Evolutionary conservation across 1,140 invertebrate species (phyloP), one percentile per base, ranked within the genome.

Genomic region (Eurosta solidaginis): DNA sequence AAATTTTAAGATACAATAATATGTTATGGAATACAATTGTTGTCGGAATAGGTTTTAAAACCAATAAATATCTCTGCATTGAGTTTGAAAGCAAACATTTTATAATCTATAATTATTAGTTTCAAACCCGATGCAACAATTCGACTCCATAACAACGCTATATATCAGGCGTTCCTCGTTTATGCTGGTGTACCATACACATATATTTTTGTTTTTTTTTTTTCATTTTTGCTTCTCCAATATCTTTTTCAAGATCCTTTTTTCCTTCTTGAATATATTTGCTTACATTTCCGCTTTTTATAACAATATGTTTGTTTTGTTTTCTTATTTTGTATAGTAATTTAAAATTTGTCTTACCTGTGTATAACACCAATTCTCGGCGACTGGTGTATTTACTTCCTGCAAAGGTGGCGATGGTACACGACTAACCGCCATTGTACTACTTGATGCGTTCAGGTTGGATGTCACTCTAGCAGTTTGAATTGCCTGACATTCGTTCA

Each of bases 301-400:
- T 44, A 49, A 76, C 3, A 33, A 1, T 20, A 36, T n/a, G 20
- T 3, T 33, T 14, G 10, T 33, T 29, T 33, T 59, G 6, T 74
- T 44, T n/a, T 22, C 44, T 27, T 20, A 36, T 63, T 63, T 63
- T 63, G 25, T 14, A 36, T 7, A 45, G 1, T 3, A 74, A 7
- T 20, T 25, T 14, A 40, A 74, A 36, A 29, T 14, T 1, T 22
- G 45, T 5, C 49, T 90, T 90, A 97, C 95, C 94, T 97, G 96
- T 87, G 96, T 97, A 88, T 97, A 97, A 92, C 96, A 97, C 96
- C 96, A 97, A 90, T 97, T 97, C 89, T 97, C 96, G 54, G 96
- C 96, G 79, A 97, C 95, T 83, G 96, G 96, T 84, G 95, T 96
- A 90, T 96, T 95, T 87, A 94, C 94, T 93, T 96, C 95, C 87